These are phyloP conservation scores for Syrista parreyssii DNA, from an alignment of 2,888 invertebrate genomes.

Conservation along the genomic window DNA sequence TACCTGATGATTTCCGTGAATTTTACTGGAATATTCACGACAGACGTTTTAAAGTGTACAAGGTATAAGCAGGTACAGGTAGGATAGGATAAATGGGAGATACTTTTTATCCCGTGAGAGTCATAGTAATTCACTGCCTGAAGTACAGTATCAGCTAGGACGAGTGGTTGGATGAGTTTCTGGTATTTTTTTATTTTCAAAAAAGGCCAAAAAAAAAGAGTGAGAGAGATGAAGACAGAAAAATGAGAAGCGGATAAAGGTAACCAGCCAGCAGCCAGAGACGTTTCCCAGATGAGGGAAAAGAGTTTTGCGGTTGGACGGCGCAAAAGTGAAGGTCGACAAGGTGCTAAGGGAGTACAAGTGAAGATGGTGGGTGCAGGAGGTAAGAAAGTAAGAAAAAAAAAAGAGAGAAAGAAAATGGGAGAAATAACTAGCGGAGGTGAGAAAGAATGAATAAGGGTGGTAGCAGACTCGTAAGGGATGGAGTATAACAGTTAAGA, in stretches of 20 bases:
- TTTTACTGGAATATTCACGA: not conserved
- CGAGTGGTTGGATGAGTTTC: not conserved
- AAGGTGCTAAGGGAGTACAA: not conserved
- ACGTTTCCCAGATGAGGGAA: not conserved
- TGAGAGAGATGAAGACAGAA: not conserved
- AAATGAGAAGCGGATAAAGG: not conserved
- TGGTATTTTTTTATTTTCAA: not conserved
- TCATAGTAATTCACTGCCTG: not conserved
- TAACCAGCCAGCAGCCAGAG: not conserved
- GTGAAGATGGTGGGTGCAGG: not conserved
- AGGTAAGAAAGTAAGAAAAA: not conserved
- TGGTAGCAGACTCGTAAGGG: not conserved
- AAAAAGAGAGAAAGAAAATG: constrained; percentile 3
- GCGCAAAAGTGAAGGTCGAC: not conserved
- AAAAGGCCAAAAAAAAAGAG: not conserved
- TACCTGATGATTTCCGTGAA: not conserved
- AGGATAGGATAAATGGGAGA: not conserved
- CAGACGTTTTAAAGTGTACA: not conserved
- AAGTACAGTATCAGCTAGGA: not conserved
- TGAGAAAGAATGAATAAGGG: constrained; percentile 21
- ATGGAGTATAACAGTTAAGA: constrained; percentile 23
- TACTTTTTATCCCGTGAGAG: not conserved
- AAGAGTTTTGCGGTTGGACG: not conserved
- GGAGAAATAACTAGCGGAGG: constrained; percentile 8
- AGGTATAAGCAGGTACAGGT: not conserved